Percentiles rank a stretch among this genome's conserved stretches.
These are phyloP conservation scores for Gadus macrocephalus DNA, from an alignment of 2,113 vertebrate genomes.

Conservation along the genomic window DNA sequence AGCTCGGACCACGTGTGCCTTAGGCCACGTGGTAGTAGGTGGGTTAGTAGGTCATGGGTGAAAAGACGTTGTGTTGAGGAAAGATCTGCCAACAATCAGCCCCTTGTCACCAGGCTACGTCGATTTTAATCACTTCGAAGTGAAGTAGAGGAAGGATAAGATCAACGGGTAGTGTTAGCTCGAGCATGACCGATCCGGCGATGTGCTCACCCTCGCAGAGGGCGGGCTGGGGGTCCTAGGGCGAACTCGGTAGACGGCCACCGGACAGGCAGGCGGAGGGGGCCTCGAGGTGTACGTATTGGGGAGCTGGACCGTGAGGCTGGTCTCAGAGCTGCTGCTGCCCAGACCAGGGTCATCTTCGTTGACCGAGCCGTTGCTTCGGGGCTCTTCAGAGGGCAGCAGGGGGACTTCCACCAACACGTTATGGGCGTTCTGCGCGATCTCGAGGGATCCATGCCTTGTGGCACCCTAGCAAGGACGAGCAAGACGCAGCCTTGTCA, in stretches of 20 bases:
- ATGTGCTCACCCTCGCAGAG: conserved; percentile 60
- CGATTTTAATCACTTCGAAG: no score
- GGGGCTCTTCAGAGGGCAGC: not conserved
- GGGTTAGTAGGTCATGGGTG: no score
- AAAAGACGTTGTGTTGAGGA: not conserved
- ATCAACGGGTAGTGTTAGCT: not conserved
- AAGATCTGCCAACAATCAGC: not conserved
- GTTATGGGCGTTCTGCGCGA: not conserved
- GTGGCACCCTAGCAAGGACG: conserved; percentile 19
- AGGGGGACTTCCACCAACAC: not conserved
- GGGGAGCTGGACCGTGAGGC: conserved; percentile 29
- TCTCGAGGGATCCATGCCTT: not conserved
- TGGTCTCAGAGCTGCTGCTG: conserved; percentile 63
- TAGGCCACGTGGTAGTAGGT: no score
- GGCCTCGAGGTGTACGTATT: not conserved
- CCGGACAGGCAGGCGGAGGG: conserved; percentile 4
- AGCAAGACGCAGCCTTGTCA: not conserved
- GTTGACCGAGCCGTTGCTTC: not conserved
- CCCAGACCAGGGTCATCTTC: conserved; percentile 37
- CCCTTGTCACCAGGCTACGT: not conserved
- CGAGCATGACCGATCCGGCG: not conserved
- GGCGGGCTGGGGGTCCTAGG: not conserved
- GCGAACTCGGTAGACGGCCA: not conserved
- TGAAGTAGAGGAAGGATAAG: no score
- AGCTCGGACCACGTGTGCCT: no score